Evolutionary conservation across 2,113 vertebrate species (phyloP), one percentile per base, ranked within the genome.

Genomic region (Bagarius yarrelli): DNA sequence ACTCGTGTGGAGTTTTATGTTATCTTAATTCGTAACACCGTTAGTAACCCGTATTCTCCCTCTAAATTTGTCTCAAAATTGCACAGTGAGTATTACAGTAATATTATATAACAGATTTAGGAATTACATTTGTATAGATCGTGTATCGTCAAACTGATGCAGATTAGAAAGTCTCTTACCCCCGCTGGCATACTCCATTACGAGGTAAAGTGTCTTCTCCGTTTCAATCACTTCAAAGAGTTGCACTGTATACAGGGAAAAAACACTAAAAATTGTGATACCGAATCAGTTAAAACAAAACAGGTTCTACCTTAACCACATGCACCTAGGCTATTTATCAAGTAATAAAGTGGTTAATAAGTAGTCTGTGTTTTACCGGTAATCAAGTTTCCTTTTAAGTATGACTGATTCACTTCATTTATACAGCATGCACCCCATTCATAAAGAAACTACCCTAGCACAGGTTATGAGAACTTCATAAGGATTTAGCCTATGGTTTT

Each of bases 181-280:
- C 69, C 95, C 95, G 60, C 95, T 96, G 83, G 95, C 95, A 0
- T 96, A 97, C 64, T 97, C 95, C 95, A 97, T 97, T 88, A 97
- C 90, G 83, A 97, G 92, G 92, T 96, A 97, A 81, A 96, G 91
- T 0, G 95, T 96, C 90, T 96, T 96, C 87, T 96, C 95, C 0
- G 95, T 96, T 90, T 96, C 95, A 4, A 96, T 96, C 87, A 97
- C 95, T 88, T 97, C 95, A 59, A 96, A 97, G 87, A 97, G 94
- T 89, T 96, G 95, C 89, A 97, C 95, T 97, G 91, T 44, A 80
- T 40, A 40, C 44, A 11, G 80, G 84, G 69, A 34, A 86, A 87
- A 75, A 5, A 13, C 18, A 3, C 23, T 9, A 18, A 18, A 40
- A 15, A 15, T 69, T 5, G 27, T 16, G n/a, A 80, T 59, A 32